Percentiles rank a stretch among this genome's conserved stretches.
These are phyloP conservation scores for Chaetops frenatus DNA, from an alignment of 2,113 vertebrate species.

Conservation along the genomic window DNA sequence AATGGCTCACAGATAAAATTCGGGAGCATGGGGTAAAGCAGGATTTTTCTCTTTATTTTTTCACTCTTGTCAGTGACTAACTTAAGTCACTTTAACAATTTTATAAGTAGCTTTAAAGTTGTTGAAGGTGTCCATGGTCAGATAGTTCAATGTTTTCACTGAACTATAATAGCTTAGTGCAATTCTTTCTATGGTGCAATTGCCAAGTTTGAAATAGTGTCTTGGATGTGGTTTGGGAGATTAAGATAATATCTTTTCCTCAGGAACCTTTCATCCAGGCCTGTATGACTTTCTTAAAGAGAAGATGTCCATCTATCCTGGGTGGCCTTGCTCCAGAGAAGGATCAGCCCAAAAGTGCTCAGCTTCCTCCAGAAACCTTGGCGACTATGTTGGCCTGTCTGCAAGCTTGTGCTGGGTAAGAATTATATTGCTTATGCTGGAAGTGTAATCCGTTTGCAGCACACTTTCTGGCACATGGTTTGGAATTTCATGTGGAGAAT, in stretches of 20 bases:
- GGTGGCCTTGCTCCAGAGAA: conserved; percentile 96
- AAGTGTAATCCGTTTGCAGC: not conserved
- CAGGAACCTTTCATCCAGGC: conserved; percentile 99
- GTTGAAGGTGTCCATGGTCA: not conserved
- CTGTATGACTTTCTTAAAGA: conserved; percentile 97
- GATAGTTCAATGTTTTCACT: not conserved
- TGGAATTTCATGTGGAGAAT: not conserved
- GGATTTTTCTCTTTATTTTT: conserved; percentile 53
- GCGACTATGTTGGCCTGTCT: conserved; percentile 95
- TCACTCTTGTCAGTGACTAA: not conserved
- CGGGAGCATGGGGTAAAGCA: conserved; percentile 94
- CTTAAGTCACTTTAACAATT: not conserved
- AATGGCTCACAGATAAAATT: conserved; percentile 99
- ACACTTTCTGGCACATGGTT: not conserved
- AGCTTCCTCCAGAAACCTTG: conserved; percentile 95
- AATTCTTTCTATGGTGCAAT: not conserved
- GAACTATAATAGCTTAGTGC: conserved; percentile 4
- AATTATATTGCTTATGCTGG: not conserved
- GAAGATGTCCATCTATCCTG: conserved; percentile 96
- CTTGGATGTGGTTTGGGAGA: not conserved
- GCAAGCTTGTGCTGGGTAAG: conserved; percentile 96
- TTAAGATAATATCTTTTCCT: not conserved
- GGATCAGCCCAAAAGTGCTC: conserved; percentile 98
- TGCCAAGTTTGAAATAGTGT: conserved; percentile 24
- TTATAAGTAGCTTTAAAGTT: conserved; percentile 12